Percentiles rank a stretch among this genome's conserved stretches.
phyloP scores from a whole-genome alignment of 35 echinoderm and acorn worm genomes.

The Ophiothrix spiculata region DNA sequence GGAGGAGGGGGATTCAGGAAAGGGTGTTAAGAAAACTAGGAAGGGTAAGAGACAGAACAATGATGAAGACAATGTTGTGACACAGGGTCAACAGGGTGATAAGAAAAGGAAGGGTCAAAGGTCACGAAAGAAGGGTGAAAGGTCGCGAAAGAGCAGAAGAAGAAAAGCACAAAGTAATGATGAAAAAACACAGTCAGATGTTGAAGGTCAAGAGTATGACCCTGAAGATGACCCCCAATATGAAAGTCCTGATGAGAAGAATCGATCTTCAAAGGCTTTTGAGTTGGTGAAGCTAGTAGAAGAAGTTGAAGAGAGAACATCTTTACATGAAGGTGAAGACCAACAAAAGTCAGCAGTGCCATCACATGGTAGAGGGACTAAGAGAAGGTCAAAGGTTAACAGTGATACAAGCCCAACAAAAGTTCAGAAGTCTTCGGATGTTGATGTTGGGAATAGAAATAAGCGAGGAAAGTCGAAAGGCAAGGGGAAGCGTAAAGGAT shows the following conservation, averaged over 20 bases:
- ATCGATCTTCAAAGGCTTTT: not conserved
- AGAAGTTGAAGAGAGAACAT: not conserved
- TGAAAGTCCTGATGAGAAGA: too few species aligned
- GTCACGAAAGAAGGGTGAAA: not conserved
- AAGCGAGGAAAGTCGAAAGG: too few species aligned
- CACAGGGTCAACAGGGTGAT: not conserved
- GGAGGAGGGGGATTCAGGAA: not conserved
- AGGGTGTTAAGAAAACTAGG: not conserved
- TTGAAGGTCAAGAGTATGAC: too few species aligned
- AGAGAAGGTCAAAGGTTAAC: too few species aligned
- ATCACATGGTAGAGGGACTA: not conserved
- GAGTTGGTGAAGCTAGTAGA: not conserved
- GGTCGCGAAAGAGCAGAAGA: conserved; percentile 3
- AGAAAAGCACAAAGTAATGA: not conserved
- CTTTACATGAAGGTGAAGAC: not conserved
- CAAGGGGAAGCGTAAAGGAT: too few species aligned
- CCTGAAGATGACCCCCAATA: too few species aligned
- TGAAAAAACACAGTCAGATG: not conserved
- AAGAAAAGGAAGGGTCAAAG: not conserved
- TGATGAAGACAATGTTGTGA: not conserved
- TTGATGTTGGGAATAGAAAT: too few species aligned
- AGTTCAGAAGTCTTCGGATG: too few species aligned
- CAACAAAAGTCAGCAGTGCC: not conserved
- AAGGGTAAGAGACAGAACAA: not conserved
- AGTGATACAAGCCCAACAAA: too few species aligned